Percentiles rank a stretch among this genome's conserved stretches.
Evolutionary conservation across 2,113 vertebrate species (phyloP).

Genomic region (Cavia aperea): DNA sequence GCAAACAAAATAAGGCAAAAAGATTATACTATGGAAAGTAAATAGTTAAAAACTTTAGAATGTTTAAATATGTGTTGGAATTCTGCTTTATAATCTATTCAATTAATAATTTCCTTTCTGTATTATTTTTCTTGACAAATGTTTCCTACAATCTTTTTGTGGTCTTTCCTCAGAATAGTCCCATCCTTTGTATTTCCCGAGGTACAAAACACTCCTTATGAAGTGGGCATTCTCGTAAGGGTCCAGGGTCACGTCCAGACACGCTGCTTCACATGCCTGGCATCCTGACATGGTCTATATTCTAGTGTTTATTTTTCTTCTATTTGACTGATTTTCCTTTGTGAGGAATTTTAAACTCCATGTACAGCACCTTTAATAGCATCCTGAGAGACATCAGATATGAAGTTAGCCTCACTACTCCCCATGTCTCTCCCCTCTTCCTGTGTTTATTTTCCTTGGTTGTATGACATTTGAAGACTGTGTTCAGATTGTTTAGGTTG

Average conservation of each 20-base stretch:
- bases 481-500: not conserved
- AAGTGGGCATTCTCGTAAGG: not conserved
- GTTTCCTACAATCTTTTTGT: not conserved
- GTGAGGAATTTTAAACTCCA: not conserved
- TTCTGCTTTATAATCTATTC: not conserved
- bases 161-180: not conserved
- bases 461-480: not conserved
- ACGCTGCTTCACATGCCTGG: not conserved
- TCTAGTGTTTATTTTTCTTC: not conserved
- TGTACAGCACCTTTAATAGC: not conserved
- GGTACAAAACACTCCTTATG: not conserved
- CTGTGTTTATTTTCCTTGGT: not conserved
- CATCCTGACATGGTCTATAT: not conserved
- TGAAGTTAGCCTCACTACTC: not conserved
- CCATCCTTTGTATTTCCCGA: not conserved
- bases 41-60: not conserved
- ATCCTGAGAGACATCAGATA: not conserved
- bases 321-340: not conserved
- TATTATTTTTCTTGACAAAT: not conserved
- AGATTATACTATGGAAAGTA: not conserved
- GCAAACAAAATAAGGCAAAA: not conserved
- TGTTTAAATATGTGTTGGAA: not conserved
- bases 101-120: not conserved
- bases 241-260: not conserved
- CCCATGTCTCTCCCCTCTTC: not conserved